Base-by-base conservation (phyloP, 35 echinoderm and acorn worm species). In the Ophiothrix spiculata region DNA sequence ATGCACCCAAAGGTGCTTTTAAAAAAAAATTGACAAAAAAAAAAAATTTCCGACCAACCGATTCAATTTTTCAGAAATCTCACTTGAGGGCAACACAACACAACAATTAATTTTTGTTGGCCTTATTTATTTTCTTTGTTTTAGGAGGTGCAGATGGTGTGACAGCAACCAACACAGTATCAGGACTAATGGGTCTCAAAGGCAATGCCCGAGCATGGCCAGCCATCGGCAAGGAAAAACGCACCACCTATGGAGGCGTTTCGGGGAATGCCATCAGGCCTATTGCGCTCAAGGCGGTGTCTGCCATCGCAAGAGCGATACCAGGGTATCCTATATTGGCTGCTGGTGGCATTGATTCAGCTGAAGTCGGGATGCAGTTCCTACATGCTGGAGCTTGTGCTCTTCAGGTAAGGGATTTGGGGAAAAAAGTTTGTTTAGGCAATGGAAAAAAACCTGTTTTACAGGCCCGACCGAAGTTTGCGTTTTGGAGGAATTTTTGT, bases 141-240 rank as follows among this genome's bases (percentile, higher is more conserved):
- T 33, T 39, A 94, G 96, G 96, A 46, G 90, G 86, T 37, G 96
- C 96, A 40, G 91, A 94, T 87, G 96, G 92, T 56, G 92, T 99
- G 4, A 99, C 96, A 19, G 96, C 96, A 25, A 99, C 96, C 78
- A 94, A 99, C 80, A 99, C 96, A 0, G 96, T 99, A 15, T 99
- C 96, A 10, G 96, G 96, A 23, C 92, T 99, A 21, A 99, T 99
- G 96, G 92, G 92, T 3, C 84, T 99, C 15, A 94, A 90, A 86
- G 86, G 79, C 34, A 87, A 81, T 41, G 87, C 86, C 81, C 85
- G 78, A 14, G 92, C 92, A 31, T 94, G 92, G 96, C 96, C 96
- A 35, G 96, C 96, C 16, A 41, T 99, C 0, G 96, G 96, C 28
- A 94, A 91, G 28, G 78, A 74, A 35, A 88, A 91, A 39, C 42